Conservation (phyloP, 2,113 vertebrate genomes). For the human region DNA sequence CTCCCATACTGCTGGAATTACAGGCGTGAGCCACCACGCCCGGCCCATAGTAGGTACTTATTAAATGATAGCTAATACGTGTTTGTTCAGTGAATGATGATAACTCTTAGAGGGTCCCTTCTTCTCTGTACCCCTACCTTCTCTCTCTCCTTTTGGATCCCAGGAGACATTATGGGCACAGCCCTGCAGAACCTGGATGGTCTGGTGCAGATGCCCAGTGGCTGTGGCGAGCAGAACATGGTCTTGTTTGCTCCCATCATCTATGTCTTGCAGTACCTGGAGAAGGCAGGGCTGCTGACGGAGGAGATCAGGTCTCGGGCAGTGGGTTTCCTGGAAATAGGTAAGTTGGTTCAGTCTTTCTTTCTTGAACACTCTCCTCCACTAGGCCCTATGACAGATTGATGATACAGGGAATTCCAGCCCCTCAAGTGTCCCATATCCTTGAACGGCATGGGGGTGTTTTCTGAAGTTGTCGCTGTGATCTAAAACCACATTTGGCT, state of each 20-base stretch:
- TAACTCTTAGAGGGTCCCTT: background rate
- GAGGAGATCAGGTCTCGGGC: slow-evolving; percentile 82
- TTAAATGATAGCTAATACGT: too few species aligned
- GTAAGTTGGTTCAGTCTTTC: slow-evolving; percentile 74
- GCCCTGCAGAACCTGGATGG: slow-evolving; percentile 86
- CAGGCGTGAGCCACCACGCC: too few species aligned
- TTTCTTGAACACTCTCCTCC: background rate
- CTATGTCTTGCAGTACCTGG: slow-evolving; percentile 89
- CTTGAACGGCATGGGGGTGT: background rate
- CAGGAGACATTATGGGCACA: slow-evolving; percentile 89
- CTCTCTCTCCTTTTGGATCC: background rate
- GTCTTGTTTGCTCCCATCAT: slow-evolving; percentile 90
- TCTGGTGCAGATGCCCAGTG: slow-evolving; percentile 86
- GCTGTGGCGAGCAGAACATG: slow-evolving; percentile 94
- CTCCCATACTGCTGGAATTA: too few species aligned
- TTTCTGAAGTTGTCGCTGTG: background rate
- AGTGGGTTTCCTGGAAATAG: slow-evolving; percentile 82
- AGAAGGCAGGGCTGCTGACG: slow-evolving; percentile 85
- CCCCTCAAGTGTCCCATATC: background rate
- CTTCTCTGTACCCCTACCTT: background rate
- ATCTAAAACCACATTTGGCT: slow-evolving; percentile 15
- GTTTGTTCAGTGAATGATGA: background rate
- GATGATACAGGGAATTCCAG: background rate
- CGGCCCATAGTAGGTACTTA: background rate
- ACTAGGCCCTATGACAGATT: background rate